Evolutionary conservation across 1,140 invertebrate species (phyloP), one percentile per base, ranked within the genome.

Genomic region (Sarcophaga bullata): DNA sequence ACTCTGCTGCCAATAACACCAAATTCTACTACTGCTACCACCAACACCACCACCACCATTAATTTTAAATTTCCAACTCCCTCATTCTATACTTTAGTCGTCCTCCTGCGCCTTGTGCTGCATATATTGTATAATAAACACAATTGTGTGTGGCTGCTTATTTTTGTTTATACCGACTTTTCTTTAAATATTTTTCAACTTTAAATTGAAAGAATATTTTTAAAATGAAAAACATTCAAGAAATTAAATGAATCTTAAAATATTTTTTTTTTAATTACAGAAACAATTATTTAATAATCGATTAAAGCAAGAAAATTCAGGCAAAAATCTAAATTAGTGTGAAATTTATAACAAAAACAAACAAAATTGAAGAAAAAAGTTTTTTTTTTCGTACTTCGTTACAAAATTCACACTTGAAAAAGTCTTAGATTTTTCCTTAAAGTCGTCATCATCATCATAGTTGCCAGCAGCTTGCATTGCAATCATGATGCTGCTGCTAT

Each of bases 381-480:
- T n/a, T n/a, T n/a, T n/a, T 58, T 58, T 58, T 15, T 58, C 7
- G 0, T 58, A 13, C 13, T 68, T 68, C n/a, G 17, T 10, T 17
- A 19, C 62, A 68, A 68, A 68, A 68, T 68, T 68, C 19, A 68
- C 62, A 68, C 62, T 68, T 68, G 62, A 68, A 68, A 68, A 68
- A 68, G 62, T 68, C 62, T 68, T 17, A 17, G 19, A 68, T 68
- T 68, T 10, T 68, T 68, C 62, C 62, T 68, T 68, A 68, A 68
- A 68, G 62, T 68, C n/a, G 19, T 68, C 62, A 7, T 62, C 58
- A 62, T 17, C 58, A n/a, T 62, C 4, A 37, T 37, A 37, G 1
- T 37, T 37, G 25, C 25, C 25, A 37, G 25, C 25, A 37, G 25
- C 25, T 37, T 37, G 25, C 25, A 37, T 37, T 37, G 25, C 25